These are phyloP conservation scores for Melanchra persicariae DNA, from an alignment of 2,888 invertebrate species.

Conservation along the genomic window DNA sequence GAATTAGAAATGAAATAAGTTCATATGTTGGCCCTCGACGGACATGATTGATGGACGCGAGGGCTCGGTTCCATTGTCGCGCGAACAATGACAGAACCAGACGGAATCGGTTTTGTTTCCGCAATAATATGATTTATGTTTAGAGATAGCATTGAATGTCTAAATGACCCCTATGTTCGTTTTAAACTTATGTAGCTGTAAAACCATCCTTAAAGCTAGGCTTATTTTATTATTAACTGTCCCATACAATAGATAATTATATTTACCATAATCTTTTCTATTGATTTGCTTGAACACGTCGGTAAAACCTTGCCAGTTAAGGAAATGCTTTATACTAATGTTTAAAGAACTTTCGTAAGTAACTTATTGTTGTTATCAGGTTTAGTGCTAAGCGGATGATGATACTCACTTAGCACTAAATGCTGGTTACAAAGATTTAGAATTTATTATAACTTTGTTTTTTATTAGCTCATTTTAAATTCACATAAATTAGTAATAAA, in stretches of 20 bases:
- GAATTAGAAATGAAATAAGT: constrained; percentile 64
- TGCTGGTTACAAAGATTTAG: not conserved
- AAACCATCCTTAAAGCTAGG: not conserved
- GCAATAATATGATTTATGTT: constrained; percentile 4
- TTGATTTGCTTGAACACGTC: not conserved
- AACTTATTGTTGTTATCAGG: too few relatives aligned
- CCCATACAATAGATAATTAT: not conserved
- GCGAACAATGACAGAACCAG: not conserved
- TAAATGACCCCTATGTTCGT: not conserved
- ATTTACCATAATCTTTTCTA: not conserved
- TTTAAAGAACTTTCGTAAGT: not conserved
- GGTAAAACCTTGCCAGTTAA: not conserved
- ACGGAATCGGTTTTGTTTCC: not conserved
- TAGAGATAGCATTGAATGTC: not conserved
- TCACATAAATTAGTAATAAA: not conserved
- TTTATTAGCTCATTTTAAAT: not conserved
- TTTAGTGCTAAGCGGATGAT: too few relatives aligned
- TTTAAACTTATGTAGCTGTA: not conserved
- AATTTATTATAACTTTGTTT: not conserved
- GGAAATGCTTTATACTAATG: not conserved
- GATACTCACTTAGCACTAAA: too few relatives aligned
- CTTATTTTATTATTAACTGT: not conserved
- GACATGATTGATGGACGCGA: constrained; percentile 61
- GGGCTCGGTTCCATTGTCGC: constrained; percentile 32
- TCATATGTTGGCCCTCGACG: constrained; percentile 44